Base-by-base conservation (phyloP, 1,140 invertebrate genomes). In the Ylistrum balloti region DNA sequence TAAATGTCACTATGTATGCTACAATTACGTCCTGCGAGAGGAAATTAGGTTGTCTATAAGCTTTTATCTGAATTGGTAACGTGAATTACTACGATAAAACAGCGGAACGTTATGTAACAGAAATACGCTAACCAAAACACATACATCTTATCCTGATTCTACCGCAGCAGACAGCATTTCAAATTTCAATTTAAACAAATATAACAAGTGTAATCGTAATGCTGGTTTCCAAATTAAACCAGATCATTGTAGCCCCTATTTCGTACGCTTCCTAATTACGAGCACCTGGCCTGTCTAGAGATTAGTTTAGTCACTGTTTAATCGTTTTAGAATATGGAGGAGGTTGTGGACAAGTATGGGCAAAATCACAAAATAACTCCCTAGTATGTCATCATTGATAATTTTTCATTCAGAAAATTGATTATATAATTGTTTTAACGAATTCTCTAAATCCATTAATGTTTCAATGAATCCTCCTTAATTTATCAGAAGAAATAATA, bases 31-130 rank as follows among this genome's bases (percentile, higher is more conserved):
- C 56, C 56, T 74, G 56, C 17, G n/a, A 28, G 22, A 74, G 56
- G 56, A 74, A 74, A 74, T 74, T 74, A 74, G 56, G 22, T 28
- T 74, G 56, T 74, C 56, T 74, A 22, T n/a, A 74, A 74, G 56
- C 56, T 74, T 74, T 74, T 74, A 74, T 74, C 56, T 28, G 22
- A 74, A 74, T 74, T 74, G 56, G 22, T 74, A n/a, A 11, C 56
- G 22, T 74, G 56, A 74, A 74, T 28, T 74, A 74, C 56, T 17
- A 74, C 56, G 56, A 74, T 28, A 74, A 74, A 74, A 45, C 41
- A 45, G 1, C 41, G 41, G 1, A 45, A 45, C 0, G 56, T 74
- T 74, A 28, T 74, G 56, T 28, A 74, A 74, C 56, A 17, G n/a
- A 9, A 74, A 28, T 11, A 74, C 56, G 0, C 41, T 17, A 45